These are phyloP conservation scores for Drosophila pectinifera DNA, from an alignment of 1,140 invertebrate genomes.

Conservation along the genomic window DNA sequence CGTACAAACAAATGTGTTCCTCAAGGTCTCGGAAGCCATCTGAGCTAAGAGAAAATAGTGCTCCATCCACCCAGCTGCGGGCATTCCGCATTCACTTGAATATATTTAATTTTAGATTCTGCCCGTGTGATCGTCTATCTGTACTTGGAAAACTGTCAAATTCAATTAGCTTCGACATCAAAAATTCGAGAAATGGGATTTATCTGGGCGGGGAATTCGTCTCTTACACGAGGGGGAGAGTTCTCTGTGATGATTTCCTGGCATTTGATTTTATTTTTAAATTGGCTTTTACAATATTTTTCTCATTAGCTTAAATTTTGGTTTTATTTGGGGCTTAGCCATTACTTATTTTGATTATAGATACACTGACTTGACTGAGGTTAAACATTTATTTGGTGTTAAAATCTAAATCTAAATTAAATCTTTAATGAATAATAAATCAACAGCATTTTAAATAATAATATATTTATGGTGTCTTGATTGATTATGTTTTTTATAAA, in stretches of 20 bases:
- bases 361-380: too few species aligned
- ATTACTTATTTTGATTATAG: not conserved
- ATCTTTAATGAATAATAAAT: too few species aligned
- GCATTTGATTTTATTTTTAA: conserved; percentile 13
- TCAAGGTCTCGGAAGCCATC: conserved; percentile 25
- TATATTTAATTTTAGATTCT: conserved; percentile 42
- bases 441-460: too few species aligned
- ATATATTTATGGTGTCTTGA: too few species aligned
- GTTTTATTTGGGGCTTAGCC: not conserved
- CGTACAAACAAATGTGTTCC: conserved; percentile 44
- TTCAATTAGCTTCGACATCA: conserved; percentile 41
- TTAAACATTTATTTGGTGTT: too few species aligned
- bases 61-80: conserved; percentile 22
- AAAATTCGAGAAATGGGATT: conserved; percentile 38
- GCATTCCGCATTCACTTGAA: conserved; percentile 18
- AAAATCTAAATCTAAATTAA: too few species aligned
- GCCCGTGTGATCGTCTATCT: conserved; percentile 41
- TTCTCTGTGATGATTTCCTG: conserved; percentile 3
- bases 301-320: not conserved
- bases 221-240: not conserved
- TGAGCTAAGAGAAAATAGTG: conserved; percentile 19
- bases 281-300: not conserved
- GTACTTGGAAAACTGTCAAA: conserved; percentile 48
- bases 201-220: conserved; percentile 9
- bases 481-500: not conserved